Evolutionary conservation across 2,113 vertebrate species (phyloP), one percentile per base, ranked within the genome.

Genomic region (Mesembrinibis cayennensis): DNA sequence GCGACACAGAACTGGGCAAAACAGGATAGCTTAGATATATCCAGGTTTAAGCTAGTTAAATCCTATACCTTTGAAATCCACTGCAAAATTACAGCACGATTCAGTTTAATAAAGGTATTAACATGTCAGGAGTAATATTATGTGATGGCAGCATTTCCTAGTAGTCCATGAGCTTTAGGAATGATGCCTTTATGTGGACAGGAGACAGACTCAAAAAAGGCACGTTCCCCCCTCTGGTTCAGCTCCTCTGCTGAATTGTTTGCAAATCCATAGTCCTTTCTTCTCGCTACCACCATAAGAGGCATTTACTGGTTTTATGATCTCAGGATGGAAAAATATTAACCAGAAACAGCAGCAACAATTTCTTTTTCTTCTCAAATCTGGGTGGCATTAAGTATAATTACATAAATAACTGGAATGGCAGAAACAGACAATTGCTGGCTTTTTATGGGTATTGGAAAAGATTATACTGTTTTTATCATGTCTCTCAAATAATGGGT

Each of bases 351-450:
- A 95, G 93, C 89, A 95, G 93, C 45, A 94, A 93, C 81, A 80
- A 91, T 70, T 93, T 92, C 61, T 94, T 93, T 93, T 95, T 95
- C 84, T 87, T 95, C 89, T 94, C 62, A 87, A 97, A 94, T 97
- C 81, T 94, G 89, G 77, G 66, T 85, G 89, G 95, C 87, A 96
- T 97, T 97, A 95, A 95, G 83, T 82, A 87, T 95, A 96, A 97
- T 97, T 97, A 97, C 91, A 96, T 62, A 95, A 97, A 96, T 97
- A 95, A 91, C 89, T 91, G 71, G 78, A 95, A 96, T 71, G 71
- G 84, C 87, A 96, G 85, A 95, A 95, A 91, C 84, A 95, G 95
- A 95, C 82, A 95, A 96, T 96, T 85, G 87, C 91, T 94, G 87
- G 89, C 93, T 97, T 97, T 97, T 87, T 94, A 85, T 70, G 63